Conservation (phyloP, 2,888 invertebrate species). For the Mellilla xanthometata region DNA sequence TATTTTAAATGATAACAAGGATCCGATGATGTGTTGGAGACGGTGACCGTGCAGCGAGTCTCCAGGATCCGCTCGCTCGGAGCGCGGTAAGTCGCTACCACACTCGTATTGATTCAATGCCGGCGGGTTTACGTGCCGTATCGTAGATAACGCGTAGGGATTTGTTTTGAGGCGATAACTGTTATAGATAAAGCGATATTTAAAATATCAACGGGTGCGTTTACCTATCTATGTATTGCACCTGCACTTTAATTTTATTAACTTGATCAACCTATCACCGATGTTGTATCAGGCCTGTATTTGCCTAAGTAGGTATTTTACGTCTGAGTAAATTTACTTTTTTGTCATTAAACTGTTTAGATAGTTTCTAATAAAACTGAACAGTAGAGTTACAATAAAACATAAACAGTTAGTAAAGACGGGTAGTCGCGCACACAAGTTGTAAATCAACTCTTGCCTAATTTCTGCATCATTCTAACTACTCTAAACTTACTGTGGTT, state of each 20-base stretch:
- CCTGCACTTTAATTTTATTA: neutral
- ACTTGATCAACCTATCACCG: too few relatives aligned
- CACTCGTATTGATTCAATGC: constrained; percentile 72
- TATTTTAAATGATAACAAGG: constrained; percentile 82
- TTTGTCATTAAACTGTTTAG: too few relatives aligned
- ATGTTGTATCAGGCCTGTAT: too few relatives aligned
- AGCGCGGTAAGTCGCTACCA: constrained; percentile 39
- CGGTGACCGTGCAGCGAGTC: constrained; percentile 57
- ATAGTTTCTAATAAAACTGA: too few relatives aligned
- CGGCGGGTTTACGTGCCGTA: constrained; percentile 56
- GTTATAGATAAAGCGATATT: constrained; percentile 28
- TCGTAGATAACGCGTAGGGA: constrained; percentile 59
- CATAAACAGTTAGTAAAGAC: too few relatives aligned
- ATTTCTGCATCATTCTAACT: too few relatives aligned
- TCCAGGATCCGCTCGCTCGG: constrained; percentile 37
- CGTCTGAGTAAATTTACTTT: too few relatives aligned
- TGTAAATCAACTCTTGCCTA: too few relatives aligned
- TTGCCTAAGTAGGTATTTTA: too few relatives aligned
- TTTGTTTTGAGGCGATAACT: constrained; percentile 69
- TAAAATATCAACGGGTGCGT: constrained; percentile 15
- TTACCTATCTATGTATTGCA: neutral
- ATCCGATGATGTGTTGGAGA: constrained; percentile 76
- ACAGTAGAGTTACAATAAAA: too few relatives aligned
- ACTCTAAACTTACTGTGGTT: too few relatives aligned
- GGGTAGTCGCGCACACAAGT: too few relatives aligned